Conservation (phyloP, 2,888 invertebrate species). For the Carpatolechia fugitivella region DNA sequence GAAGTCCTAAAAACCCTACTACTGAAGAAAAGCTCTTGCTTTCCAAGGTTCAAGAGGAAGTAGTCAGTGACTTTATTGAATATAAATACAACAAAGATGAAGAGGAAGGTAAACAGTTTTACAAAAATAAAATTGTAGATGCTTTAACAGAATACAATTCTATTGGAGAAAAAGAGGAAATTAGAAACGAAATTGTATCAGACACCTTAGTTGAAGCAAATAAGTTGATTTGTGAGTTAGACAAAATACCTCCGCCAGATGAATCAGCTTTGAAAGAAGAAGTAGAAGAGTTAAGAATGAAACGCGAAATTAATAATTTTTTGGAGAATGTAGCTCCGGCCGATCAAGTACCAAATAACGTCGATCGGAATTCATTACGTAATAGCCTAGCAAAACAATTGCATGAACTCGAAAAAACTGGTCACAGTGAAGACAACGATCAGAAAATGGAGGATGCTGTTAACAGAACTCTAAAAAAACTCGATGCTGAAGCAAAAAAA, state of each 20-base stretch:
- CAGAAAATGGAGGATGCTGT: constrained; percentile 46
- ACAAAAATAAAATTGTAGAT: constrained; percentile 41
- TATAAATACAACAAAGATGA: constrained; percentile 40
- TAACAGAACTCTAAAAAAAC: constrained; percentile 36
- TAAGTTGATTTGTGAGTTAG: constrained; percentile 46
- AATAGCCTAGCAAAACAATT: constrained; percentile 41
- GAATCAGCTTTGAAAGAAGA: constrained; percentile 27
- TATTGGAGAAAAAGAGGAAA: constrained; percentile 22
- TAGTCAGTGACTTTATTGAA: constrained; percentile 48
- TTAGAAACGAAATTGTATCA: constrained; percentile 14
- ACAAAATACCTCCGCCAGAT: constrained; percentile 30
- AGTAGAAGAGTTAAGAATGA: constrained; percentile 35
- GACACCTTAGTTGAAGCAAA: constrained; percentile 42
- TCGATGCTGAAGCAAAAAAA: constrained; percentile 30
- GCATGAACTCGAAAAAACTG: constrained; percentile 42
- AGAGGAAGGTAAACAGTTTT: constrained; percentile 35
- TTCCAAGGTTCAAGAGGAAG: constrained; percentile 39
- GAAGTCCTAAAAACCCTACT: constrained; percentile 28
- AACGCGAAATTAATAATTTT: constrained; percentile 34
- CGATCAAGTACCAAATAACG: constrained; percentile 24
- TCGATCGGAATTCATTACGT: constrained; percentile 31
- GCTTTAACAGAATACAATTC: constrained; percentile 32
- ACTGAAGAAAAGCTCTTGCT: constrained; percentile 27
- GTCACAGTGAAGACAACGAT: constrained; percentile 35
- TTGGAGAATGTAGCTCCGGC: constrained; percentile 34